A percentile compares a stretch with the other conserved stretches of the same genome.
Evolutionary conservation across 2,797 vertebrate genomes (phyloP).

Genomic region (Furcifer pardalis): DNA sequence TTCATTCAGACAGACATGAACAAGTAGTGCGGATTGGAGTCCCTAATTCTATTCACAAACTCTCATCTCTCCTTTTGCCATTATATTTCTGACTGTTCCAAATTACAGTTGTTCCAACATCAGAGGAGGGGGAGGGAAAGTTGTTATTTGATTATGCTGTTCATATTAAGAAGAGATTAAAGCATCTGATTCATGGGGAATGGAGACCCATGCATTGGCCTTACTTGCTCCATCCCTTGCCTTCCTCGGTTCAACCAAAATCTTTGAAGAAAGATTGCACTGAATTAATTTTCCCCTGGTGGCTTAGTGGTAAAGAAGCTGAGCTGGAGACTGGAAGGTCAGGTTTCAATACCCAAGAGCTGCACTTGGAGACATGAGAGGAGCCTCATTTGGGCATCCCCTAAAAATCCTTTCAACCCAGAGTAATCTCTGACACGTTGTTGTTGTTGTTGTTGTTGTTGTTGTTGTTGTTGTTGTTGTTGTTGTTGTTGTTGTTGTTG

Average conservation of each 20-base stretch:
- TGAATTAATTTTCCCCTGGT: too few relatives aligned
- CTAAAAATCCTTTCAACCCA: too few relatives aligned
- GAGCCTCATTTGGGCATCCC: too few relatives aligned
- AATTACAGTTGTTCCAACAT: neutral
- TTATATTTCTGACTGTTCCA: neutral
- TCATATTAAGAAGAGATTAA: conserved; percentile 11
- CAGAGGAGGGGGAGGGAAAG: neutral
- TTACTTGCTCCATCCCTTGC: neutral
- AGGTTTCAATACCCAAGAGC: too few relatives aligned
- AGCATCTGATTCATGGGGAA: neutral
- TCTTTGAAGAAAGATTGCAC: neutral
- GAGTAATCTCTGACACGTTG: too few relatives aligned
- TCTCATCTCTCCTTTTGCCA: neutral
- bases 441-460: too few relatives aligned
- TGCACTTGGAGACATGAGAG: too few relatives aligned
- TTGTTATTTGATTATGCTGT: neutral
- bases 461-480: too few relatives aligned
- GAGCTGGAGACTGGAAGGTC: too few relatives aligned
- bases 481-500: too few relatives aligned
- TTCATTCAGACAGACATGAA: neutral
- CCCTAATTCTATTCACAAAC: neutral
- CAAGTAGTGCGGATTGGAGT: neutral
- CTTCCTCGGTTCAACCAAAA: neutral
- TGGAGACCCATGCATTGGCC: neutral
- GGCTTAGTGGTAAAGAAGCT: too few relatives aligned